Base-by-base conservation (phyloP, 1,140 invertebrate species). In the fruit fly (Drosophila melanogaster) region DNA sequence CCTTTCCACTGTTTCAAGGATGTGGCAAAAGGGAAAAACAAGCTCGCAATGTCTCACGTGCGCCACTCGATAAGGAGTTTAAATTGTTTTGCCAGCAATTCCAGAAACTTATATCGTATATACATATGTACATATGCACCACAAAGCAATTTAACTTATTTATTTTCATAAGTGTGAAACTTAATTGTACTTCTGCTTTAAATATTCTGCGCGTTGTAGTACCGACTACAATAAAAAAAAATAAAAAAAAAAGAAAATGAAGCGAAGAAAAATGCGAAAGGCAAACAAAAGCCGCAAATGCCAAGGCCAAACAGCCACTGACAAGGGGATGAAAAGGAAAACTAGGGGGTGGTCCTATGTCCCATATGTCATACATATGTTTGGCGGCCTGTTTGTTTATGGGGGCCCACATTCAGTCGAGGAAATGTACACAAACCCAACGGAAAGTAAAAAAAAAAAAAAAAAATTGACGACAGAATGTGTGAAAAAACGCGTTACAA, bases 231-330 rank as follows among this genome's bases (percentile, higher is more conserved):
- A n/a, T n/a, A n/a, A n/a, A n/a, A n/a, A n/a, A n/a, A n/a, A n/a
- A n/a, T n/a, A n/a, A n/a, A n/a, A n/a, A n/a, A 11, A 8, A 17
- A 12, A 33, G 33, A 64, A 22, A 54, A 49, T 30, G 41, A 24
- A 12, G 0, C 4, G 15, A 50, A 17, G 26, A 24, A 26, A 41
- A 55, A 49, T 55, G 17, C 37, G 54, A 46, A 65, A 56, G 40
- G 15, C 30, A 69, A 65, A 76, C 73, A 66, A 77, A 81, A 60
- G 67, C 74, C 83, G 61, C 81, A 86, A 86, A 86, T 86, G 81
- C 81, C 81, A 86, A 86, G 81, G 81, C 76, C 83, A 81, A 79
- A 69, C 53, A 40, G 30, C 50, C 30, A 43, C 65, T 70, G 43
- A 70, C 67, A 71, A 69, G 49, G 4, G 62, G 30, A 47, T 55